Conservation (phyloP, 2,797 vertebrate species). For the Momotus momota region DNA sequence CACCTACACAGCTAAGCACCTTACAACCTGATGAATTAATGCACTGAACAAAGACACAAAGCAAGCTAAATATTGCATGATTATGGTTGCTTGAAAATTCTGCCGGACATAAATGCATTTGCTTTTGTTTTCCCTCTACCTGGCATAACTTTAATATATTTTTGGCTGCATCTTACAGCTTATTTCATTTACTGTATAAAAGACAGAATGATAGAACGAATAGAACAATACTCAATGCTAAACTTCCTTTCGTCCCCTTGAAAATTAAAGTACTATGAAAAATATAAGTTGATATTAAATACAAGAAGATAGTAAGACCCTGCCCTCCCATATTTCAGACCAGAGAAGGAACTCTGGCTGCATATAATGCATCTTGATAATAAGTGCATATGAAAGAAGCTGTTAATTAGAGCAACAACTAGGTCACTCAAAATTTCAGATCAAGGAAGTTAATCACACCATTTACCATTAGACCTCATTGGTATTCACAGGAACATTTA, state of each 20-base stretch:
- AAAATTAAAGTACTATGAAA: not conserved
- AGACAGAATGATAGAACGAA: not conserved
- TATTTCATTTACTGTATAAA: not conserved
- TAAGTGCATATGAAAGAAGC: constrained; percentile 22
- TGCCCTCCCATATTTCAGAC: not conserved
- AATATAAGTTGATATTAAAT: not conserved
- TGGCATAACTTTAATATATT: not conserved
- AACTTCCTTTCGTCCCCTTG: not conserved
- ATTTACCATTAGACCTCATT: constrained; percentile 43
- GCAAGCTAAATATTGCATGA: not conserved
- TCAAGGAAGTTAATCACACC: constrained; percentile 44
- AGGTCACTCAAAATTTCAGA: constrained; percentile 42
- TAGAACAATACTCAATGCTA: not conserved
- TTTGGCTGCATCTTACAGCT: not conserved
- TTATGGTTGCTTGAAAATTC: not conserved
- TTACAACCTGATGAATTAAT: not conserved
- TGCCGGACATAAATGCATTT: not conserved
- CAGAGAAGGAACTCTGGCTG: not conserved
- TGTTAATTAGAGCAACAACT: constrained; percentile 58
- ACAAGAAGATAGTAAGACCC: not conserved
- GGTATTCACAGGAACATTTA: constrained; percentile 37
- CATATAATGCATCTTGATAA: not conserved
- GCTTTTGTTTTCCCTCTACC: not conserved
- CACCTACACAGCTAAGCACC: not conserved
- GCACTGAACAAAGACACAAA: not conserved